phyloP scores from a whole-genome alignment of 2,797 vertebrate genomes.

The Clarias laeviceps region DNA sequence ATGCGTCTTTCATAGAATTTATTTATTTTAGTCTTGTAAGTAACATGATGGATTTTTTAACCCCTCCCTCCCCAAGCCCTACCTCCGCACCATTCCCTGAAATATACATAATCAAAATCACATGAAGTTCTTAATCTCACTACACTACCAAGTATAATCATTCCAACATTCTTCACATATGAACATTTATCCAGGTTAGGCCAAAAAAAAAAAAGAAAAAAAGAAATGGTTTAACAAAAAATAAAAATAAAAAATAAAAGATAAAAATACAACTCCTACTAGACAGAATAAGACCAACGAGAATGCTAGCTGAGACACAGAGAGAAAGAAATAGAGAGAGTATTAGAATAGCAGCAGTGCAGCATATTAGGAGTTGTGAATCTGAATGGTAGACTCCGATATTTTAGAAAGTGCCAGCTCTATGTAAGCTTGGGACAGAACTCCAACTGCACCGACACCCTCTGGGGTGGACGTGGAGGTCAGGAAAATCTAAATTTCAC shows the following conservation, averaged over 20 bases:
- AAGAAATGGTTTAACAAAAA: background rate
- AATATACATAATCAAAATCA: conserved; percentile 31
- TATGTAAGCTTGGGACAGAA: conserved; percentile 47
- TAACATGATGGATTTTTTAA: conserved; percentile 52
- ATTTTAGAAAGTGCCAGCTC: conserved; percentile 53
- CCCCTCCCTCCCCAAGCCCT: conserved; percentile 1
- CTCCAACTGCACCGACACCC: conserved; percentile 7
- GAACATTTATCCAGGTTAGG: conserved; percentile 22
- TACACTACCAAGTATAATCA: conserved; percentile 8
- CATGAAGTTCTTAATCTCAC: conserved; percentile 26
- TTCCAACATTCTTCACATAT: conserved; percentile 21
- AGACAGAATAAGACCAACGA: conserved; percentile 12
- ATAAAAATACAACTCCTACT: background rate
- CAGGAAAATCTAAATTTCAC: background rate
- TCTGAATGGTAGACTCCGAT: conserved; percentile 11
- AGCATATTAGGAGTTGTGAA: background rate
- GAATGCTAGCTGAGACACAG: background rate
- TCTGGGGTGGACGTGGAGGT: background rate
- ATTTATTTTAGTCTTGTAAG: conserved; percentile 55
- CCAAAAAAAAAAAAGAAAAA: conserved; percentile 1
- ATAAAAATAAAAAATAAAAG: no score
- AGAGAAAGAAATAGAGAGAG: background rate
- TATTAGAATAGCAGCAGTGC: conserved; percentile 20
- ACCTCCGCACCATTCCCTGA: conserved; percentile 19
- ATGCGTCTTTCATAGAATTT: conserved; percentile 39